Percentiles rank a stretch among this genome's conserved stretches.
Conservation (phyloP, 2,888 invertebrate genomes). For the Stenchaetothrips biformis region DNA sequence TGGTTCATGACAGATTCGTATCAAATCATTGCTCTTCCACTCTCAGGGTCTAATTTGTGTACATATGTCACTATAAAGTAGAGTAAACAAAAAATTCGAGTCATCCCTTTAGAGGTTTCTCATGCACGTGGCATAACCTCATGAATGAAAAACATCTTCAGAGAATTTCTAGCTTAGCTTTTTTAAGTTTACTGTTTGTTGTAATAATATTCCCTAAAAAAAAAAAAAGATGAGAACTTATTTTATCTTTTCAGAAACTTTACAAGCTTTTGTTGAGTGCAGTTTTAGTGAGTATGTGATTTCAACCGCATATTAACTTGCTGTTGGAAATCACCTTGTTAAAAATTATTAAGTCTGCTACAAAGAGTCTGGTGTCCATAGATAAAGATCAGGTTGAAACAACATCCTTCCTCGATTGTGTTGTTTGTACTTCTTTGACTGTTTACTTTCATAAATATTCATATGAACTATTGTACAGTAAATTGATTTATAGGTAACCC, state of each 20-base stretch:
- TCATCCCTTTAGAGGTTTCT: neutral
- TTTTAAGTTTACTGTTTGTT: neutral
- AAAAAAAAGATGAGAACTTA: neutral
- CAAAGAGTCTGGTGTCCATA: neutral
- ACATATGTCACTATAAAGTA: neutral
- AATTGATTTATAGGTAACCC: neutral
- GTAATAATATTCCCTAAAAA: neutral
- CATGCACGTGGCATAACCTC: neutral
- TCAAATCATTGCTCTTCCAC: neutral
- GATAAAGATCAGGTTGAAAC: neutral
- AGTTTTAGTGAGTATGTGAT: neutral
- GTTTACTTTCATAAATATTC: neutral
- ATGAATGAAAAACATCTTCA: neutral
- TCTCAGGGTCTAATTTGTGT: neutral
- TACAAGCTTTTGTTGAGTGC: neutral
- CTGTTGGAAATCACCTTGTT: neutral
- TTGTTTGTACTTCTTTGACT: neutral
- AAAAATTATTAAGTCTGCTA: neutral
- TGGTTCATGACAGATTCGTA: neutral
- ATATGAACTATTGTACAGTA: conserved; percentile 8
- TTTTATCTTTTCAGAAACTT: neutral
- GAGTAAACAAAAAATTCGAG: neutral
- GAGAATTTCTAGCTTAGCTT: neutral
- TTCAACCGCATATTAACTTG: neutral
- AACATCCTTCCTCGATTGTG: neutral